Conservation (phyloP, 92 coral and sea anemone genomes). For the Porites divaricata region DNA sequence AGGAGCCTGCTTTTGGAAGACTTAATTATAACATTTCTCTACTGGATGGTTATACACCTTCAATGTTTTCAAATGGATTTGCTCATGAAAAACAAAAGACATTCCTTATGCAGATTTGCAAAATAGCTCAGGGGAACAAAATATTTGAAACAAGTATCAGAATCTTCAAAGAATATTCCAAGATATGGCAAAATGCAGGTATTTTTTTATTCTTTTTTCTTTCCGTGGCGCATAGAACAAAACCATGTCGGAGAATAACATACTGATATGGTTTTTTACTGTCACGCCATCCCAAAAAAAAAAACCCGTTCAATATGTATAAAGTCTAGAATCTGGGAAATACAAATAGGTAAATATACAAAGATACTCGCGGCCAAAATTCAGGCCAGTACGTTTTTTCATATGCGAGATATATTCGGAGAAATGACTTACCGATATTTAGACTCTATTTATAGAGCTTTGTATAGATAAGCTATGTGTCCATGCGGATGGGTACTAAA, state of each 20-base stretch:
- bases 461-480: too few relatives aligned
- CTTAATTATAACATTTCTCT: constrained; percentile 66
- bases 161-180: constrained; percentile 61
- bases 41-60: constrained; percentile 73
- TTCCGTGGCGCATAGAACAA: not conserved
- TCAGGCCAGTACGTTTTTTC: too few relatives aligned
- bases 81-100: constrained; percentile 81
- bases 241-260: not conserved
- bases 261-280: too few relatives aligned
- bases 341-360: too few relatives aligned
- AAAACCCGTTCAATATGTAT: too few relatives aligned
- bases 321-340: too few relatives aligned
- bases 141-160: constrained; percentile 54
- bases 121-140: constrained; percentile 71
- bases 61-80: constrained; percentile 77
- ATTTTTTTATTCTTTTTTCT: not conserved
- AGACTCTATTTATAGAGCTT: too few relatives aligned
- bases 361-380: too few relatives aligned
- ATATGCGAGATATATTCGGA: too few relatives aligned
- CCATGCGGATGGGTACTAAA: too few relatives aligned
- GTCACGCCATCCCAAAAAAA: too few relatives aligned
- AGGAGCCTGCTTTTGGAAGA: constrained; percentile 87
- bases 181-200: constrained; percentile 82
- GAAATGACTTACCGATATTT: too few relatives aligned
- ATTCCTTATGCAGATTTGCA: constrained; percentile 73